Conservation (phyloP, 2,888 invertebrate species). For the Panopea generosa region DNA sequence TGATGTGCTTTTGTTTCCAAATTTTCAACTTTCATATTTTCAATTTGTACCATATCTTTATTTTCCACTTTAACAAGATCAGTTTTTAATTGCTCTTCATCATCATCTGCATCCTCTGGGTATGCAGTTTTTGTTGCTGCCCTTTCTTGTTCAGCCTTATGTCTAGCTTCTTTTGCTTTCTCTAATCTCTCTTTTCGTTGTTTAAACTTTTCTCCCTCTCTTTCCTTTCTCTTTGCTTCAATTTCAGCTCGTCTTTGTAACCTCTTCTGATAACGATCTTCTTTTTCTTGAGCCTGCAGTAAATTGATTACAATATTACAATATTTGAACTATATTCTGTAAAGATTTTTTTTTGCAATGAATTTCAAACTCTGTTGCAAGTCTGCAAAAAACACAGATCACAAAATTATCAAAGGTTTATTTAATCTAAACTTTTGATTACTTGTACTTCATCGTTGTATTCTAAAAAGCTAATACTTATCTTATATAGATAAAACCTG, state of each 20-base stretch:
- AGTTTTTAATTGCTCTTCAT: slow-evolving; percentile 42
- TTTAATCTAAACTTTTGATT: too few relatives aligned
- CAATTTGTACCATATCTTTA: background rate
- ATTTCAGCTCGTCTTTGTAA: slow-evolving; percentile 81
- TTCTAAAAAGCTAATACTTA: too few relatives aligned
- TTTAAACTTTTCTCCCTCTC: slow-evolving; percentile 75
- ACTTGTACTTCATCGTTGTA: too few relatives aligned
- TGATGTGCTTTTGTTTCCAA: background rate
- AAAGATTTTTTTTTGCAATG: too few relatives aligned
- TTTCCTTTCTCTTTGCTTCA: slow-evolving; percentile 79
- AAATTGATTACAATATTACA: background rate
- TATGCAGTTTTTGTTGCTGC: slow-evolving; percentile 49
- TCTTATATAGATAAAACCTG: too few relatives aligned
- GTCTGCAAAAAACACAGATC: too few relatives aligned
- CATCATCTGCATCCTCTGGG: slow-evolving; percentile 37
- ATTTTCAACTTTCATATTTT: too few relatives aligned
- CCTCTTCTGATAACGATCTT: slow-evolving; percentile 79
- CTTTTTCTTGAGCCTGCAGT: slow-evolving; percentile 81
- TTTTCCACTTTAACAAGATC: background rate
- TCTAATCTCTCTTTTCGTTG: slow-evolving; percentile 71
- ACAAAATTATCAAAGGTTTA: too few relatives aligned
- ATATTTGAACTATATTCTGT: background rate
- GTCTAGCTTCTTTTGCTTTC: slow-evolving; percentile 61
- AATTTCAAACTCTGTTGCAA: too few relatives aligned
- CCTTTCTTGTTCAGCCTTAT: slow-evolving; percentile 50